Evolutionary conservation across 2,113 vertebrate genomes (phyloP).

Genomic region (Excalfactoria chinensis): DNA sequence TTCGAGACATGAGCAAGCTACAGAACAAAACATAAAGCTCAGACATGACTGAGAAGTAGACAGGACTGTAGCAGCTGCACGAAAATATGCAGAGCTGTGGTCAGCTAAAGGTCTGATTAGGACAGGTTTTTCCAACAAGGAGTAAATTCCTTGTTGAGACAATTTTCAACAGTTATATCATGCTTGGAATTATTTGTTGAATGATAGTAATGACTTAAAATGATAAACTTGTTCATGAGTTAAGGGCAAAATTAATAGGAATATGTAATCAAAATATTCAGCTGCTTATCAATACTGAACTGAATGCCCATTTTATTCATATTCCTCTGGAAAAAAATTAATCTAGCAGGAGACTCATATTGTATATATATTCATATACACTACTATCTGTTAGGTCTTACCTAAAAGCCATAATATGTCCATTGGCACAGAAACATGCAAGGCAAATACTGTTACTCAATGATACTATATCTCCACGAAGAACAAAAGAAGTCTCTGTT

Average conservation of each 20-base stretch:
- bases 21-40: background rate
- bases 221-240: background rate
- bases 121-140: background rate
- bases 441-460: constrained; percentile 90
- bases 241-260: background rate
- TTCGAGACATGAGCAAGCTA: background rate
- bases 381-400: constrained; percentile 71
- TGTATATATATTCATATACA: background rate
- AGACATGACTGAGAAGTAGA: background rate
- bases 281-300: background rate
- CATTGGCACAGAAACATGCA: constrained; percentile 98
- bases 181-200: background rate
- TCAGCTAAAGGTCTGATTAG: background rate
- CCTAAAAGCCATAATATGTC: constrained; percentile 99
- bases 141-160: background rate
- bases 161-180: background rate
- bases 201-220: background rate
- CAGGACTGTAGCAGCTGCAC: background rate
- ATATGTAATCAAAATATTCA: background rate
- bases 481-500: constrained; percentile 96
- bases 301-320: background rate
- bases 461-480: constrained; percentile 92
- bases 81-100: background rate
- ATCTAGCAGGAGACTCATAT: background rate
- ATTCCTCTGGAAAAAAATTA: background rate